phyloP scores from a whole-genome alignment of 2,888 invertebrate genomes.

The Synergus umbraculus region DNA sequence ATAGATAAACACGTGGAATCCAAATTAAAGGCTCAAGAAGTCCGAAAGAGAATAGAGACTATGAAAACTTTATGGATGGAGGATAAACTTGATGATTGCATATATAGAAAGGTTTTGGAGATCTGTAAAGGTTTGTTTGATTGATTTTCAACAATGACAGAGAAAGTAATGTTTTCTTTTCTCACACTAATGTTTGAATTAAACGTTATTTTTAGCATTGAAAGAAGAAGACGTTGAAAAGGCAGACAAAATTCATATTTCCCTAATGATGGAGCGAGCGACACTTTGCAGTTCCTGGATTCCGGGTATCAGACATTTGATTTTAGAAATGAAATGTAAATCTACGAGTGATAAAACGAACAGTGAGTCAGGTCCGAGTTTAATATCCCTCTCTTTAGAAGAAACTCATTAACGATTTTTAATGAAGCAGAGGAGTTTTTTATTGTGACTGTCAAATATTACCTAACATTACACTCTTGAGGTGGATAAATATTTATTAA shows the following conservation, averaged over 20 bases:
- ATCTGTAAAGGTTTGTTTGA: conserved; percentile 79
- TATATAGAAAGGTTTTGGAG: conserved; percentile 79
- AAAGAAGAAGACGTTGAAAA: conserved; percentile 77
- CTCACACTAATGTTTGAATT: conserved; percentile 9
- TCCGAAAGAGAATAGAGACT: conserved; percentile 79
- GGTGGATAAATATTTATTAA: neutral
- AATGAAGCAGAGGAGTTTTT: neutral
- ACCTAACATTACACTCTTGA: neutral
- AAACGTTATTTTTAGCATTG: conserved; percentile 76
- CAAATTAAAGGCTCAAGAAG: conserved; percentile 75
- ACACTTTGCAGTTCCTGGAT: conserved; percentile 81
- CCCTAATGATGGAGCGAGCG: conserved; percentile 81
- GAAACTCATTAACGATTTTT: neutral
- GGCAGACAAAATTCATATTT: conserved; percentile 81
- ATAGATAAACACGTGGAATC: conserved; percentile 58
- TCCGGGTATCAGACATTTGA: conserved; percentile 81
- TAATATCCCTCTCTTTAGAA: conserved; percentile 42
- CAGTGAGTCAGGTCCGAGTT: conserved; percentile 43
- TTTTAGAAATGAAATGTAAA: conserved; percentile 73
- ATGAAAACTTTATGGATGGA: conserved; percentile 81
- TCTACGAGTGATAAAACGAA: neutral
- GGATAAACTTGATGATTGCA: conserved; percentile 79
- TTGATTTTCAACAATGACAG: conserved; percentile 6
- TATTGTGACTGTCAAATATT: neutral
- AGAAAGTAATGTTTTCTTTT: neutral